A percentile compares a stretch with the other conserved stretches of the same genome.
Conservation (phyloP, 2,113 vertebrate genomes). For the Rhinolophus sinicus region DNA sequence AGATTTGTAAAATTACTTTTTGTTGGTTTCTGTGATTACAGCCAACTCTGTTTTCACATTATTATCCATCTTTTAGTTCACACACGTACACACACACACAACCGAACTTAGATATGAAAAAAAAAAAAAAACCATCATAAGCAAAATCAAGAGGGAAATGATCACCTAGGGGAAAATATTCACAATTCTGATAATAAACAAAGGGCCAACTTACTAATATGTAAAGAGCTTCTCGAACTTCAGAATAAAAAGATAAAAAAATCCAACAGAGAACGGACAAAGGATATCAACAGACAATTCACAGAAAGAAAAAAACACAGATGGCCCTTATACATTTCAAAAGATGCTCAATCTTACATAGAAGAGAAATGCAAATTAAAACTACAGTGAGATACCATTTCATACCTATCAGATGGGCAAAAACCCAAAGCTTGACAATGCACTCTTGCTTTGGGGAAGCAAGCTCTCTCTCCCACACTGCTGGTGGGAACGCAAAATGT, state of each 20-base stretch:
- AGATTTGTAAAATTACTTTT: background rate
- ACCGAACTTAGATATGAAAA: background rate
- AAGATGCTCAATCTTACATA: background rate
- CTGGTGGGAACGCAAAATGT: background rate
- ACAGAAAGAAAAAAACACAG: conserved; percentile 18
- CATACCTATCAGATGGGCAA: conserved; percentile 33
- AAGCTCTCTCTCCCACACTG: background rate
- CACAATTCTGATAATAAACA: conserved; percentile 8
- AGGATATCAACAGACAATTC: background rate
- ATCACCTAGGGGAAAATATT: background rate
- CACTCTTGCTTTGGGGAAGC: background rate
- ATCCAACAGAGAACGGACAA: background rate
- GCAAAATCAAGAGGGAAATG: conserved; percentile 31
- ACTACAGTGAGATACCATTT: background rate
- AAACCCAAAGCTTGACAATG: background rate
- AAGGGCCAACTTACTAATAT: background rate
- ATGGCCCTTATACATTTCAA: background rate
- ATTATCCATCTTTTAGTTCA: background rate
- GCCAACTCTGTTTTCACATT: background rate
- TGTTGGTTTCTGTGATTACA: background rate
- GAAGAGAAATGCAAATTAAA: conserved; percentile 55
- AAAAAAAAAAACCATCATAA: background rate
- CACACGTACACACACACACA: no score
- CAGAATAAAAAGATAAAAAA: conserved; percentile 2
- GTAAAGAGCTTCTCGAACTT: background rate